Evolutionary conservation across 2,113 vertebrate species (phyloP).

Genomic region (Cheirogaleus medius): DNA sequence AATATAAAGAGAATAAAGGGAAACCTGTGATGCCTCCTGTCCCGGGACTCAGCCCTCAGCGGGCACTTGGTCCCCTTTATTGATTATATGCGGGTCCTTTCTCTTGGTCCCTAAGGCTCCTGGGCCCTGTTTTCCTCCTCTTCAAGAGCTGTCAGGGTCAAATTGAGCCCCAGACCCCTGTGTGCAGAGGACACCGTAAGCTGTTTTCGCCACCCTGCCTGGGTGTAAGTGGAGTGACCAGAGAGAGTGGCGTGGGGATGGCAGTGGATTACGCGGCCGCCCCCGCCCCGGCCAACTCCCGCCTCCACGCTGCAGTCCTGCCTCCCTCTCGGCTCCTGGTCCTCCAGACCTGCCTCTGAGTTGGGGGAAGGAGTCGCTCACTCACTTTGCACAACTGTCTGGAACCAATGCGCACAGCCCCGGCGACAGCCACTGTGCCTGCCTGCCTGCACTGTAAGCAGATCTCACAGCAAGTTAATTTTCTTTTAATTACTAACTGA

Average conservation of each 20-base stretch:
- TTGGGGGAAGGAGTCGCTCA: background rate
- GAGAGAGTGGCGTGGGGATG: no score
- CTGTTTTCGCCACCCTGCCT: background rate
- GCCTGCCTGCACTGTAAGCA: background rate
- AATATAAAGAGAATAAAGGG: background rate
- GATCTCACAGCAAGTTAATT: background rate
- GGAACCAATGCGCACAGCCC: background rate
- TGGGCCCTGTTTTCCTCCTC: background rate
- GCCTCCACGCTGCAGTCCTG: background rate
- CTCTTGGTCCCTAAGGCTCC: background rate
- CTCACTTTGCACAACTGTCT: background rate
- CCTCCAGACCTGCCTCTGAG: background rate
- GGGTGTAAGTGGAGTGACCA: no score
- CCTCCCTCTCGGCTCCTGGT: background rate
- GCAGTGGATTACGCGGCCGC: no score
- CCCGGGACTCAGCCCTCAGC: background rate
- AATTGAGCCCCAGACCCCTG: background rate
- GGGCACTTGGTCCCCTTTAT: no score
- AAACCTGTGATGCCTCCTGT: background rate
- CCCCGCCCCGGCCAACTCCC: no score
- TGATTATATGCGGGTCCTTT: background rate
- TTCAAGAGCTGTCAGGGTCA: background rate
- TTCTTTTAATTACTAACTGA: background rate
- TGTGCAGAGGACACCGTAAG: background rate
- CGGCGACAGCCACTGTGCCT: background rate